Percentiles rank a stretch among this genome's conserved stretches.
Conservation (phyloP, 2,797 vertebrate genomes). For the Pseudomugil gertrudae region DNA sequence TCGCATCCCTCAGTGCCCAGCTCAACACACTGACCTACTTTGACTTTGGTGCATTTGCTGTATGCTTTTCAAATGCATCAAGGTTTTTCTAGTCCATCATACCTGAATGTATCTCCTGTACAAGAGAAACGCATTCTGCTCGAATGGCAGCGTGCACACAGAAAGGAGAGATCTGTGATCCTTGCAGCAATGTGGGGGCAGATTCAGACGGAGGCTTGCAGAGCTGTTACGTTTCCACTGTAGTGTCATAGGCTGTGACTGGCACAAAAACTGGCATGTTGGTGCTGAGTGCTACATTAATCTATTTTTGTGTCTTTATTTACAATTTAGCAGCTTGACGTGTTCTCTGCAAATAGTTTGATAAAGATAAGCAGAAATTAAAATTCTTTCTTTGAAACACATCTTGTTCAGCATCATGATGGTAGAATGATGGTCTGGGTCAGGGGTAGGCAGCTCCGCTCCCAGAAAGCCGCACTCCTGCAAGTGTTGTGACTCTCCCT, state of each 20-base stretch:
- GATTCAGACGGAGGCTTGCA: conserved; percentile 38
- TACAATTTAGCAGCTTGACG: conserved; percentile 8
- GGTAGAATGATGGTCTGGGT: too few relatives aligned
- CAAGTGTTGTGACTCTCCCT: too few relatives aligned
- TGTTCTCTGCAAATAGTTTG: conserved; percentile 16
- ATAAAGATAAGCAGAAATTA: conserved; percentile 6
- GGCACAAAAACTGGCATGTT: conserved; percentile 30
- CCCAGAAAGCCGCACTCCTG: too few relatives aligned
- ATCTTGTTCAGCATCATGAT: too few relatives aligned
- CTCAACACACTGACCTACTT: conserved; percentile 80
- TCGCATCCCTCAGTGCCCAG: conserved; percentile 63
- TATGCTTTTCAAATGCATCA: conserved; percentile 47
- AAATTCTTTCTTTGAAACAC: too few relatives aligned
- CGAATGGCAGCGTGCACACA: conserved; percentile 9
- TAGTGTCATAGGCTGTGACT: conserved; percentile 26
- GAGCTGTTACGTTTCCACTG: conserved; percentile 34
- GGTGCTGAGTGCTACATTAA: conserved; percentile 29
- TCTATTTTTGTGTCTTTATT: conserved; percentile 28
- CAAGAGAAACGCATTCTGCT: too few relatives aligned
- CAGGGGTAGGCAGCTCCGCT: too few relatives aligned
- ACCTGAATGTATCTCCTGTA: conserved; percentile 7
- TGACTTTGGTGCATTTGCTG: conserved; percentile 60
- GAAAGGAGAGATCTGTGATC: background rate
- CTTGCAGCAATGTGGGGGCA: conserved; percentile 13
- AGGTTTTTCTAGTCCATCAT: conserved; percentile 26